Conservation (phyloP, 2,888 invertebrate genomes). For the Stictocephala bisonia region DNA sequence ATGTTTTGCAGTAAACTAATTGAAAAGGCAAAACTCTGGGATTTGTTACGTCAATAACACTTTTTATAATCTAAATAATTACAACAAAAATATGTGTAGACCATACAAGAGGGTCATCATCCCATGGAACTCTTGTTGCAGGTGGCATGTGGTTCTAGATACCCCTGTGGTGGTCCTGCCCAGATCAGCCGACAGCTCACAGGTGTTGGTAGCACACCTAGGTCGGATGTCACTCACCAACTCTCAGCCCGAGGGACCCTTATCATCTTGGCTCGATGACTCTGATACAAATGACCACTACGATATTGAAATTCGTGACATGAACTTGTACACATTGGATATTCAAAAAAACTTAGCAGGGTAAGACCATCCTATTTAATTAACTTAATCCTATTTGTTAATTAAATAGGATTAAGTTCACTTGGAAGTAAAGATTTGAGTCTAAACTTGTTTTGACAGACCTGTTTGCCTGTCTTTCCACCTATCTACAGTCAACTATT, state of each 20-base stretch:
- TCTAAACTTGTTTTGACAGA: no score
- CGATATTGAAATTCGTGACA: constrained; percentile 81
- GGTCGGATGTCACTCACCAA: constrained; percentile 80
- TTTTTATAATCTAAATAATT: neutral
- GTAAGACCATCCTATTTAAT: no score
- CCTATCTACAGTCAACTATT: no score
- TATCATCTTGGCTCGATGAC: constrained; percentile 35
- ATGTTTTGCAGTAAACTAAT: no score
- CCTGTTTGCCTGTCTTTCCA: no score
- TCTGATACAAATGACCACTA: constrained; percentile 66
- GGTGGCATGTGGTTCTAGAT: constrained; percentile 84
- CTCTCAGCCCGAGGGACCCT: constrained; percentile 4
- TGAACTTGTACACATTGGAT: constrained; percentile 86
- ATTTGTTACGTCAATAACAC: neutral
- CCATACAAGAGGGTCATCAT: no score
- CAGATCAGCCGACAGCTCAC: constrained; percentile 77
- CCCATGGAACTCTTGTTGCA: constrained; percentile 61
- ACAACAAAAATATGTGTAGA: no score
- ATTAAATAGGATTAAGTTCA: no score
- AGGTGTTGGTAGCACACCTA: constrained; percentile 92
- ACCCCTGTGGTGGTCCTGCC: constrained; percentile 94
- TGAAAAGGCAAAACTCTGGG: neutral
- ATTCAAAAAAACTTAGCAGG: constrained; percentile 64
- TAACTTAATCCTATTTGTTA: no score
- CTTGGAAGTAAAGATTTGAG: no score